These are phyloP conservation scores for Callopanchax toddi DNA, from an alignment of 2,113 vertebrate genomes.

Conservation along the genomic window DNA sequence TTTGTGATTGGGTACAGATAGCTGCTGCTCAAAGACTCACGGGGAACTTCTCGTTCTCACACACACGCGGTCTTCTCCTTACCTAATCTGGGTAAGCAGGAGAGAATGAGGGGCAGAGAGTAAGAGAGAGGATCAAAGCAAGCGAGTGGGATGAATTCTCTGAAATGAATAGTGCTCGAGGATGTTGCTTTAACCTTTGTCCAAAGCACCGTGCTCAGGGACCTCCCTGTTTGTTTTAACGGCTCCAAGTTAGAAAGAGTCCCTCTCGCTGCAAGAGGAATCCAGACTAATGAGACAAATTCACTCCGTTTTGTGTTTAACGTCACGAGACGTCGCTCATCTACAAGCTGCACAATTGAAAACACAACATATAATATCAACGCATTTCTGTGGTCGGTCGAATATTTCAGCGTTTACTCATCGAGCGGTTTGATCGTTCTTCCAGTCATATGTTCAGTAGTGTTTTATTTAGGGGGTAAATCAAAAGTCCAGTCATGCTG, in stretches of 20 bases:
- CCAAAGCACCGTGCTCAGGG: slow-evolving; percentile 70
- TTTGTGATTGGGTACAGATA: slow-evolving; percentile 21
- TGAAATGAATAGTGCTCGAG: slow-evolving; percentile 78
- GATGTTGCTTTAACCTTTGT: slow-evolving; percentile 83
- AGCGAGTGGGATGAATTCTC: slow-evolving; percentile 72
- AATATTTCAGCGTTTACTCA: slow-evolving; percentile 59
- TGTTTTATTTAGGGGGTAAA: slow-evolving; percentile 73
- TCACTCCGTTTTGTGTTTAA: slow-evolving; percentile 46
- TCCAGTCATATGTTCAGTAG: slow-evolving; percentile 68
- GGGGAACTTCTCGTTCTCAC: slow-evolving; percentile 46
- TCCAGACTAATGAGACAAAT: slow-evolving; percentile 58
- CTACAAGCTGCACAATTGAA: slow-evolving; percentile 25
- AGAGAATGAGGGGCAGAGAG: slow-evolving; percentile 57
- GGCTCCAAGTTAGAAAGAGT: slow-evolving; percentile 70
- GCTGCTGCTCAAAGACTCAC: slow-evolving; percentile 39
- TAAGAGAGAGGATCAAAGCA: slow-evolving; percentile 73
- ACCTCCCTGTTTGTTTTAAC: slow-evolving; percentile 81
- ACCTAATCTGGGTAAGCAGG: slow-evolving; percentile 47
- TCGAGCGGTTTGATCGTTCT: slow-evolving; percentile 58
- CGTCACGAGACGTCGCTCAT: slow-evolving; percentile 53
- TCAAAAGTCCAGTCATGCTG: slow-evolving; percentile 72
- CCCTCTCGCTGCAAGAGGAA: slow-evolving; percentile 58
- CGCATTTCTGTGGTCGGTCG: slow-evolving; percentile 41
- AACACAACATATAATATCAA: slow-evolving; percentile 27
- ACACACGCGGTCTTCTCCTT: slow-evolving; percentile 51